Evolutionary conservation across 2,113 vertebrate species (phyloP).

Genomic region (Andinoacara biseriatus): DNA sequence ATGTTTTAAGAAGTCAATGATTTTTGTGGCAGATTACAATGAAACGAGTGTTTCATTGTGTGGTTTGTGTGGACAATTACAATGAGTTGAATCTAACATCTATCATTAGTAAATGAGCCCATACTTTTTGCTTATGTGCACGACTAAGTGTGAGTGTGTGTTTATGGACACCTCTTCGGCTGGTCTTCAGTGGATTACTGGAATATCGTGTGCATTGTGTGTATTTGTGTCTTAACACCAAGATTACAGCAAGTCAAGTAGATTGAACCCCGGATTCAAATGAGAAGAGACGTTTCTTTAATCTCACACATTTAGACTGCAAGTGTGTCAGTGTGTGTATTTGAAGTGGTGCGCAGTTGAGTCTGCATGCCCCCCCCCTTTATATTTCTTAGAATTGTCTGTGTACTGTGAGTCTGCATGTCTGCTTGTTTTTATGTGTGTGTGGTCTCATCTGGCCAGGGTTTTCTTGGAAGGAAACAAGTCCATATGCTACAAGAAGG

Average conservation of each 20-base stretch:
- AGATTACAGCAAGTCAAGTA: conserved; percentile 71
- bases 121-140: too few species aligned
- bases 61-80: too few species aligned
- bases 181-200: conserved; percentile 61
- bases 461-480: conserved; percentile 74
- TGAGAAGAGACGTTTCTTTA: conserved; percentile 69
- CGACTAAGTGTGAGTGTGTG: conserved; percentile 43
- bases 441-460: conserved; percentile 67
- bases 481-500: conserved; percentile 77
- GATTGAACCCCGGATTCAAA: conserved; percentile 61
- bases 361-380: not conserved
- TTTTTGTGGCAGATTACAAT: conserved; percentile 37
- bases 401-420: not conserved
- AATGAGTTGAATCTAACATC: too few species aligned
- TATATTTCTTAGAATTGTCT: not conserved
- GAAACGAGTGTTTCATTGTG: too few species aligned
- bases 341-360: not conserved
- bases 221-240: conserved; percentile 55
- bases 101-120: too few species aligned
- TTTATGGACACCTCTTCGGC: conserved; percentile 60
- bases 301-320: conserved; percentile 56
- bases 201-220: conserved; percentile 36
- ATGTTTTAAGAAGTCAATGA: conserved; percentile 43
- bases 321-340: conserved; percentile 3
- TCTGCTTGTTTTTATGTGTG: conserved; percentile 3